Evolutionary conservation across 2,888 invertebrate genomes (phyloP), one percentile per base, ranked within the genome.

Genomic region (Zaprionus bogoriensis): DNA sequence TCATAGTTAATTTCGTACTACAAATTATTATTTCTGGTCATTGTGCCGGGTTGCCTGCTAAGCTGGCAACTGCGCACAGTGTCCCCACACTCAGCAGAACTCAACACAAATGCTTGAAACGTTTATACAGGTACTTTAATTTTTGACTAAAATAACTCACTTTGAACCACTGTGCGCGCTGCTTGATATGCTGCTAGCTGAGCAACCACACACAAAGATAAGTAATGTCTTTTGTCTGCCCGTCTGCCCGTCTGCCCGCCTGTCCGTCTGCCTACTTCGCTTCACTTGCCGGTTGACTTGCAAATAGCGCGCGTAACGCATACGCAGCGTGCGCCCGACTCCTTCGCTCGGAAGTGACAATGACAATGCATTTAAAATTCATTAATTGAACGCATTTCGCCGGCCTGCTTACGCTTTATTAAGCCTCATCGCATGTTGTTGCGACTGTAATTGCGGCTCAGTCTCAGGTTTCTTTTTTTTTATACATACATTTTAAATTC

Each of bases 361-460:
- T 71, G 76, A 80, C 71, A 74, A 71, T 62, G 65, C 80, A 82
- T 80, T 81, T 82, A 80, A 81, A 80, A 76, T 80, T 64, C 77
- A 82, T 81, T 81, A 81, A 81, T 81, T 81, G 80, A 76, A 72
- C 78, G 58, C 63, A 81, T 77, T 81, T 74, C 51, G 36, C n/a
- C n/a, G n/a, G 19, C 36, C 47, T 46, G 28, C n/a, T 57, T 48
- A 38, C 57, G 42, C 58, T 58, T 50, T 45, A 62, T 55, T 63
- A 63, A 52, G 39, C 47, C 38, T 50, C 32, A 46, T 30, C 53
- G 23, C 63, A 58, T 67, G 58, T 67, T 46, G 59, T 41, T 53
- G 54, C 32, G 19, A 36, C 10, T 32, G 53, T 44, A 68, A 68
- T 54, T 55, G 38, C 42, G 22, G 39, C 57, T 65, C 44, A 45